These are phyloP conservation scores for Zosterops borbonicus DNA, from an alignment of 2,113 vertebrate genomes.

Conservation along the genomic window DNA sequence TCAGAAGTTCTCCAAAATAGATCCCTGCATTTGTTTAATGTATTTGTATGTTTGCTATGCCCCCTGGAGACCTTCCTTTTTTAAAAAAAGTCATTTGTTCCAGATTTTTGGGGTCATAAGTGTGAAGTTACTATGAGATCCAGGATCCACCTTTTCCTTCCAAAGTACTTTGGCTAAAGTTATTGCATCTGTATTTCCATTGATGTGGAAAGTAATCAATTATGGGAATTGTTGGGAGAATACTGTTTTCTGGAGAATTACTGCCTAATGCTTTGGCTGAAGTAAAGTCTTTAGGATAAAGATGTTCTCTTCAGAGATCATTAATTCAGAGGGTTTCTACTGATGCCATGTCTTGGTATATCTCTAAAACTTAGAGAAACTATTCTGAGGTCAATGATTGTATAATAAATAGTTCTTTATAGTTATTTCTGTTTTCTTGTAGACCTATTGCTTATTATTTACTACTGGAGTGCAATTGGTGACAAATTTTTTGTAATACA, in stretches of 20 bases:
- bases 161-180: not conserved
- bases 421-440: constrained; percentile 62
- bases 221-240: not conserved
- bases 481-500: constrained; percentile 95
- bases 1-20: not conserved
- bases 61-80: not conserved
- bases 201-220: not conserved
- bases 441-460: constrained; percentile 96
- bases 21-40: not conserved
- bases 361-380: not conserved
- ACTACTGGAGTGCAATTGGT: constrained; percentile 94
- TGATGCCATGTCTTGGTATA: not conserved
- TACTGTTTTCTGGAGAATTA: not conserved
- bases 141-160: not conserved
- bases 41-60: not conserved
- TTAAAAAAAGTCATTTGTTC: not conserved
- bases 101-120: not conserved
- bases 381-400: not conserved
- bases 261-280: not conserved
- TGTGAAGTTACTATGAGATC: not conserved
- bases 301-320: not conserved
- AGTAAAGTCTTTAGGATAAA: not conserved
- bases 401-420: not conserved
- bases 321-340: not conserved
- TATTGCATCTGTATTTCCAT: not conserved